Evolutionary conservation across 2,888 invertebrate species (phyloP).

Genomic region (Tachina fera): DNA sequence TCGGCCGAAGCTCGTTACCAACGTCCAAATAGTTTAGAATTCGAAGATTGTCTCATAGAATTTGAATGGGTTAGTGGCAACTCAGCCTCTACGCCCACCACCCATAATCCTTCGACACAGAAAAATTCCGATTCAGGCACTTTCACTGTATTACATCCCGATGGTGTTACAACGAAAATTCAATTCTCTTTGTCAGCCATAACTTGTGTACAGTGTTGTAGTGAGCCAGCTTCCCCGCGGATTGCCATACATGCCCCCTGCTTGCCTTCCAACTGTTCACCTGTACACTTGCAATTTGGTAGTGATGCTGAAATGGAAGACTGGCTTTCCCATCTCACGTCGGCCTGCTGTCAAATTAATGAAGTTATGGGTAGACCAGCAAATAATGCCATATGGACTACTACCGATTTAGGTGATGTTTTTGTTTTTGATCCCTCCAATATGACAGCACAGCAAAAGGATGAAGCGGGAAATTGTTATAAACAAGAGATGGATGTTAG

Average conservation of each 20-base stretch:
- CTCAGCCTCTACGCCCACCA: conserved; percentile 47
- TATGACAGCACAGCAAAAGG: conserved; percentile 84
- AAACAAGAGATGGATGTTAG: conserved; percentile 88
- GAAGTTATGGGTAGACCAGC: conserved; percentile 88
- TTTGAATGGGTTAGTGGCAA: conserved; percentile 89
- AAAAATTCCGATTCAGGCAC: conserved; percentile 89
- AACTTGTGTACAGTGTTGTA: conserved; percentile 89
- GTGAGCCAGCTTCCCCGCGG: conserved; percentile 91
- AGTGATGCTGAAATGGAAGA: conserved; percentile 94
- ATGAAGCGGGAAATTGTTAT: conserved; percentile 84
- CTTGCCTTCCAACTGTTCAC: conserved; percentile 83
- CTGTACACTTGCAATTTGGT: conserved; percentile 90
- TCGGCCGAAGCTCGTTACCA: conserved; percentile 90
- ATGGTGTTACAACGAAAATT: conserved; percentile 89
- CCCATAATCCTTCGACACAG: conserved; percentile 76
- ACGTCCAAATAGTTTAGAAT: conserved; percentile 83
- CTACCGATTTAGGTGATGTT: conserved; percentile 91
- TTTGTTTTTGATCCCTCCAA: conserved; percentile 90
- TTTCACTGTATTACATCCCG: conserved; percentile 89
- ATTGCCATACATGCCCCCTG: conserved; percentile 89
- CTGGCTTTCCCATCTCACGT: conserved; percentile 92
- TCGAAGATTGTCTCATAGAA: conserved; percentile 91
- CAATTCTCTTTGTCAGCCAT: conserved; percentile 90
- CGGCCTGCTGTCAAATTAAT: conserved; percentile 90
- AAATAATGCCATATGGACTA: conserved; percentile 89